Percentiles rank a stretch among this genome's conserved stretches.
Evolutionary conservation across 2,888 invertebrate species (phyloP).

Genomic region (Calameuta filiformis): DNA sequence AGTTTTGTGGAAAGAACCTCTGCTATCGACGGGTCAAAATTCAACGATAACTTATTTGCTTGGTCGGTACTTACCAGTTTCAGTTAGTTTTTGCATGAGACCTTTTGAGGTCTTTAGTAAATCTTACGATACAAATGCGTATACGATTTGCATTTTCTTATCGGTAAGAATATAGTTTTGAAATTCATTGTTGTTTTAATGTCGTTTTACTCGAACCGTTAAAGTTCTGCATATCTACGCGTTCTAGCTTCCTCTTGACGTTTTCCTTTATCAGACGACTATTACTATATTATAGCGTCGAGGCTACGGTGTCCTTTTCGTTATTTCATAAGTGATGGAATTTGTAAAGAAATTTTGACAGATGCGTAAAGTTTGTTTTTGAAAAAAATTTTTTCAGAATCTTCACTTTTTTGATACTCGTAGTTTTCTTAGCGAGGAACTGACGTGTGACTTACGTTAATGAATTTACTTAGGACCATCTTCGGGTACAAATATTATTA

Average conservation of each 20-base stretch:
- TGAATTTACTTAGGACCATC: not conserved
- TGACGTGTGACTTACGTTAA: not conserved
- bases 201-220: too few species aligned
- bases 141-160: too few species aligned
- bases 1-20: constrained; percentile 12
- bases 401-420: not conserved
- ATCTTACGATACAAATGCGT: not conserved
- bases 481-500: not conserved
- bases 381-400: not conserved
- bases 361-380: not conserved
- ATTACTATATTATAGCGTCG: not conserved
- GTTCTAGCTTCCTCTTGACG: too few species aligned
- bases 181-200: not conserved
- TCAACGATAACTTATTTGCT: constrained; percentile 28
- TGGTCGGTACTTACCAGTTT: constrained; percentile 24
- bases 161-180: not conserved
- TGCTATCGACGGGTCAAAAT: constrained; percentile 20
- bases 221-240: too few species aligned
- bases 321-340: not conserved
- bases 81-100: constrained; percentile 15
- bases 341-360: not conserved
- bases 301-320: not conserved
- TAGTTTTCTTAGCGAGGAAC: not conserved
- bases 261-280: not conserved
- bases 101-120: not conserved